Evolutionary conservation across 2,797 vertebrate species (phyloP), one percentile per base, ranked within the genome.

Genomic region (Luscinia megarhynchos): DNA sequence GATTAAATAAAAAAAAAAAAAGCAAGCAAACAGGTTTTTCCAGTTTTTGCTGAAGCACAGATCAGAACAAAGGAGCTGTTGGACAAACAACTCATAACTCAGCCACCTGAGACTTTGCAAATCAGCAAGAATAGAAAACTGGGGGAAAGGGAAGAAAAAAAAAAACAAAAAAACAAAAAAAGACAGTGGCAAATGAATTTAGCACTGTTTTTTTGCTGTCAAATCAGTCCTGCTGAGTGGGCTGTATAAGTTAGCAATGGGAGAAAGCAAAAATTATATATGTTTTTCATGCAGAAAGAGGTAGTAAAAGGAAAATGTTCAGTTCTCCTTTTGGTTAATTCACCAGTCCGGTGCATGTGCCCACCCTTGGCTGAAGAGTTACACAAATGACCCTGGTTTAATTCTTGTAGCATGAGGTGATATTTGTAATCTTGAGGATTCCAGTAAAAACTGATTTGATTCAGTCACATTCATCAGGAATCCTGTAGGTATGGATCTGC

Each of bases 21-120:
- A 45, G 22, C 29, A 68, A 5, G 3, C 1, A 1, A 94, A 95
- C 95, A 93, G 90, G 96, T 96, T 91, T 92, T 95, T 97, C 96
- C 95, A 94, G 96, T 93, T 96, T 87, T 41, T 64, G 59, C 50
- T 45, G 83, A 79, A 93, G 88, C 84, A 46, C 26, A 86, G 72
- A 89, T 58, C 72, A 92, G 89, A 96, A 95, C 94, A 95, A 97
- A 96, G 89, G 89, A 57, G 27, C 45, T 62, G 45, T 48, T 95
- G 45, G 66, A 87, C 75, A 91, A 90, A 74, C 58, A 76, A 45
- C 72, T 82, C 51, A 55, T n/a, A 81, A 76, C 61, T 73, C 74
- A 89, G 72, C 50, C 79, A 78, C 41, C 51, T 84, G 79, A 93
- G 53, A 61, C 83, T 57, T 77, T 73, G 77, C 26, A 91, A 94